Evolutionary conservation across 2,797 vertebrate species (phyloP), one percentile per base, ranked within the genome.

Genomic region (Hirundo rustica): DNA sequence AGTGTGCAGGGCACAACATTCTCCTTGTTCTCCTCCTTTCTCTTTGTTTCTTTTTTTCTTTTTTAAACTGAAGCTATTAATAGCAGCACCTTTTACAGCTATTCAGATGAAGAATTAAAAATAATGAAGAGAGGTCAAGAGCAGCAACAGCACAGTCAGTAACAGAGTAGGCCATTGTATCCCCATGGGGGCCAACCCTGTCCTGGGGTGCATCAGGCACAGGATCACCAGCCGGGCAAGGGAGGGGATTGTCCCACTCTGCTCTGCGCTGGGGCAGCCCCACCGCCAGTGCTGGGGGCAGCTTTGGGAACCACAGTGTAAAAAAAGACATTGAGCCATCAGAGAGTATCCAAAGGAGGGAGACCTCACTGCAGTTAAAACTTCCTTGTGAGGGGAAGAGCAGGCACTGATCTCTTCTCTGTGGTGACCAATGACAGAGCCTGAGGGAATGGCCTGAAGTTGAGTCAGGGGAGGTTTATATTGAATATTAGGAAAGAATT

Each of bases 131-230:
- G n/a, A 17, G 40, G 25, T 81, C 70, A 91, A 47, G 21, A 75
- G 61, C 16, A 75, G 55, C 55, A 79, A 40, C 21, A 84, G 51
- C 38, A 61, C 2, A 11, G 47, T 23, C 38, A 91, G 32, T 16
- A 82, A 58, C 1, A 72, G 47, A 65, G 21, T 1, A 53, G 55
- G 44, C 15, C 48, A 85, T 0, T 62, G 65, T 22, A 74, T 25
- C 19, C 51, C 40, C 25, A 77, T 30, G 48, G 54, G 4, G 23
- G n/a, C 5, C 10, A 68, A 1, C 0, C 1, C 0, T 67, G n/a
- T 67, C 32, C 62, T 58, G 38, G 12, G 50, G 15, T 42, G 38
- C 38, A 11, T 38, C 38, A 11, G 38, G 38, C 38, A 38, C 11
- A 38, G 38, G 38, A 11, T 38, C 8, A 7, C 38, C 38, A 38